These are phyloP conservation scores for Antheraea mylitta DNA, from an alignment of 1,140 invertebrate genomes.

Conservation along the genomic window DNA sequence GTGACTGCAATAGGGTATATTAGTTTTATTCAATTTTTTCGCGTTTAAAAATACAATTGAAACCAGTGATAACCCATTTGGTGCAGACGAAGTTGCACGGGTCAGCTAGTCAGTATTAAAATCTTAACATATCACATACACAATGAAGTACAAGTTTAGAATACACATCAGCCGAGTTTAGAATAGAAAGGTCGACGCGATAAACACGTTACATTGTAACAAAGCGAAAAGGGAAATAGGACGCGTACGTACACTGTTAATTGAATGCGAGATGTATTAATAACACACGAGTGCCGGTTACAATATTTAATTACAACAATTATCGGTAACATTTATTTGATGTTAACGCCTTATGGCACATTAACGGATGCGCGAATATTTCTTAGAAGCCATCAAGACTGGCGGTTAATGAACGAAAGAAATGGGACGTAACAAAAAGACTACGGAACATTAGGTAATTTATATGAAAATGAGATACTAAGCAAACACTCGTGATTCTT, in stretches of 20 bases:
- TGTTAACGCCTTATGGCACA: background rate
- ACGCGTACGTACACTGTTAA: background rate
- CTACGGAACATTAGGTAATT: background rate
- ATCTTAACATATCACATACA: background rate
- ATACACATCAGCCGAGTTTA: slow-evolving; percentile 18
- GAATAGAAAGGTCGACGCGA: slow-evolving; percentile 25
- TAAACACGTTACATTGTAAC: slow-evolving; percentile 15
- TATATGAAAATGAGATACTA: background rate
- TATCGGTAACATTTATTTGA: slow-evolving; percentile 2
- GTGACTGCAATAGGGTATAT: no score
- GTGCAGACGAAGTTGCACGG: no score
- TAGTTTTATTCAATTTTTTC: no score
- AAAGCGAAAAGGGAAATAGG: slow-evolving; percentile 10
- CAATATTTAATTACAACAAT: background rate
- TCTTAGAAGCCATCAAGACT: background rate
- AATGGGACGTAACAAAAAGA: background rate
- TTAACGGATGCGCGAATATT: background rate
- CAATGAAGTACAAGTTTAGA: slow-evolving; percentile 18
- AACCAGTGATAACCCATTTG: no score
- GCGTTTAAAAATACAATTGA: no score
- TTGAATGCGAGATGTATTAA: slow-evolving; percentile 1
- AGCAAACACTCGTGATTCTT: no score
- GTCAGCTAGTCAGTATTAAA: background rate
- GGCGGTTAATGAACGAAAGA: background rate
- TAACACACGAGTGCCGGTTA: background rate